Evolutionary conservation across 2,797 vertebrate genomes (phyloP).

Genomic region (Hippoglossus hippoglossus): DNA sequence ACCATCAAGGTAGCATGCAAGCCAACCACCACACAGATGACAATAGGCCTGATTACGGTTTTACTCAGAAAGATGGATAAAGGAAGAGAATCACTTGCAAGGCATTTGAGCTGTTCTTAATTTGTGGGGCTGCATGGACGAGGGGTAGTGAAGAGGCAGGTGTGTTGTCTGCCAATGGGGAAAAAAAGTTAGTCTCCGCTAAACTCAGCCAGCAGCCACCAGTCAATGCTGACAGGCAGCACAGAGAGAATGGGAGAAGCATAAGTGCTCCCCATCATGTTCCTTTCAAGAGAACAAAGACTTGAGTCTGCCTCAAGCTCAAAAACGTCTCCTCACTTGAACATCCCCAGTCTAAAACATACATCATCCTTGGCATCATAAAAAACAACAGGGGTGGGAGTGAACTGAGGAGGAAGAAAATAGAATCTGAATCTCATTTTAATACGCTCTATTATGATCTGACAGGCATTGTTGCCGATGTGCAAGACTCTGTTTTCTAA

Average conservation of each 20-base stretch:
- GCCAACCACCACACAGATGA: background rate
- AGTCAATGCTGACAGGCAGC: constrained; percentile 80
- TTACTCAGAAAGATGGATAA: background rate
- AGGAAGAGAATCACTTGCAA: constrained; percentile 6
- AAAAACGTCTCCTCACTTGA: constrained; percentile 64
- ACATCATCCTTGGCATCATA: constrained; percentile 69
- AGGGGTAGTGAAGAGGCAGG: constrained; percentile 10
- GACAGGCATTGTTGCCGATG: constrained; percentile 64
- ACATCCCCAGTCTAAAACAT: constrained; percentile 65
- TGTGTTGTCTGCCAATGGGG: constrained; percentile 41
- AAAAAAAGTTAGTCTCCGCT: constrained; percentile 32
- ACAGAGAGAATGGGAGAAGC: constrained; percentile 64
- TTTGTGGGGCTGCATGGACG: background rate
- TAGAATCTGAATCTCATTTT: constrained; percentile 65
- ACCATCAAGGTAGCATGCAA: too few species aligned
- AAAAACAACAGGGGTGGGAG: constrained; percentile 52
- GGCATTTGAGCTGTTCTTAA: background rate
- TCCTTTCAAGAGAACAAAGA: constrained; percentile 79
- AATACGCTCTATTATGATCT: constrained; percentile 61
- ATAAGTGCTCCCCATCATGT: constrained; percentile 75
- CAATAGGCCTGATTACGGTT: background rate
- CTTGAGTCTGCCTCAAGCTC: constrained; percentile 65
- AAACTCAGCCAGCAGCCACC: constrained; percentile 39
- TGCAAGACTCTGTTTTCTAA: constrained; percentile 49
- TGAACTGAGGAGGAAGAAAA: constrained; percentile 36